Evolutionary conservation across 2,888 invertebrate species (phyloP), one percentile per base, ranked within the genome.

Genomic region (Girardia tigrina): DNA sequence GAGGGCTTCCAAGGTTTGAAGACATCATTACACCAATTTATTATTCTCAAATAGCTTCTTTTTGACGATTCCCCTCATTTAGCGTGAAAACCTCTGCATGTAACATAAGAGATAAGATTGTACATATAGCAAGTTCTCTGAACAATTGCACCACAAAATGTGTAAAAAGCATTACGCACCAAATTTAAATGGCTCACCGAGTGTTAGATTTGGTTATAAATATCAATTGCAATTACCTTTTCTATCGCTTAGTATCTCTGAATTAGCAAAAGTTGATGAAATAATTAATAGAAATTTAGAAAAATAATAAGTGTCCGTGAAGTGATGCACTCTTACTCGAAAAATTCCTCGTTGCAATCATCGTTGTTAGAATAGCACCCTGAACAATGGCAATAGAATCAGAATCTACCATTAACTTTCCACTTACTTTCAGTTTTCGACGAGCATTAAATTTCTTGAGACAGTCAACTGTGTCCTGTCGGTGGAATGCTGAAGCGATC

Each of bases 391-490:
- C 16, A 12, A 36, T 36, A 12, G n/a, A n/a, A n/a, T 36, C 16
- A 12, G 12, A 36, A 12, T 16, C 8, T 12, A 12, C 36, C 8
- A 12, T 16, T 36, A 12, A 36, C 36, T 6, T 29, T 29, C 20
- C 4, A 28, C 23, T 77, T 12, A 90, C 91, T 89, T 98, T 98
- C 84, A 98, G 89, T 87, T 98, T 98, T 87, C 98, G 91, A 83
- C 98, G 90, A 80, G 98, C 98, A 86, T 99, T 99, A 91, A 99
- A 98, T 88, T 98, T 98, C 89, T 97, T 97, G 89, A 98, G 90
- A 88, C 98, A 99, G 85, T 99, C 98, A 81, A 98, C 98, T 79
- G 98, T 99, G 87, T 99, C 97, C 88, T 98, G 98, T 83, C 98
- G 90, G 87, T 98, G 98, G 83, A 98, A 94, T 81, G 94, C 91